Conservation (phyloP, 2,888 invertebrate genomes). For the Sphaerophoria rueppellii region DNA sequence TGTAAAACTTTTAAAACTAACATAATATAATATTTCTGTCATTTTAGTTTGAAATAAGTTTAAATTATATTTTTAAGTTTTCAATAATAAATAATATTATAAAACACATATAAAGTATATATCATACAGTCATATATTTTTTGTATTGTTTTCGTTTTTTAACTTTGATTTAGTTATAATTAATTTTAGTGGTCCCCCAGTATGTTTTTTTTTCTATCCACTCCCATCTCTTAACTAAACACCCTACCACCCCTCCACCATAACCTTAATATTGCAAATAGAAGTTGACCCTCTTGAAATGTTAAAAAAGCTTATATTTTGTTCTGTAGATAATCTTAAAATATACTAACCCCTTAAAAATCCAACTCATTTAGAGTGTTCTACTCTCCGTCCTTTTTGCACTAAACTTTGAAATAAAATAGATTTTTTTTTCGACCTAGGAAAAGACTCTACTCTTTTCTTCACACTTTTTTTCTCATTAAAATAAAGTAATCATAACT, state of each 20-base stretch:
- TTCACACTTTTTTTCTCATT: slow-evolving; percentile 33
- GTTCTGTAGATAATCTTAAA: slow-evolving; percentile 55
- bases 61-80: slow-evolving; percentile 23
- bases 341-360: slow-evolving; percentile 6
- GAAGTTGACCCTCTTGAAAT: slow-evolving; percentile 64
- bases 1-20: slow-evolving; percentile 38
- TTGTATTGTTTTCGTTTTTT: slow-evolving; percentile 12
- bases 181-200: slow-evolving; percentile 62
- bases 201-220: slow-evolving; percentile 33
- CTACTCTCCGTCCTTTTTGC: slow-evolving; percentile 56
- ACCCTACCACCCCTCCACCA: neutral
- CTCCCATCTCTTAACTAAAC: neutral
- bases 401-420: slow-evolving; percentile 43
- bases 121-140: slow-evolving; percentile 62
- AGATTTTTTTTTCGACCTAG: slow-evolving; percentile 20
- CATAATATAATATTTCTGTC: slow-evolving; percentile 5
- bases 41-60: slow-evolving; percentile 40
- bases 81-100: neutral
- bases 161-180: slow-evolving; percentile 6
- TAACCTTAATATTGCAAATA: slow-evolving; percentile 45
- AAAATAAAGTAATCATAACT: neutral
- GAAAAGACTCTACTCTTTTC: slow-evolving; percentile 45
- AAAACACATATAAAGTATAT: slow-evolving; percentile 36
- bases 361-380: slow-evolving; percentile 63
- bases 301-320: slow-evolving; percentile 62